Base-by-base conservation (phyloP, 2,888 invertebrate species). In the Corythucha ciliata region DNA sequence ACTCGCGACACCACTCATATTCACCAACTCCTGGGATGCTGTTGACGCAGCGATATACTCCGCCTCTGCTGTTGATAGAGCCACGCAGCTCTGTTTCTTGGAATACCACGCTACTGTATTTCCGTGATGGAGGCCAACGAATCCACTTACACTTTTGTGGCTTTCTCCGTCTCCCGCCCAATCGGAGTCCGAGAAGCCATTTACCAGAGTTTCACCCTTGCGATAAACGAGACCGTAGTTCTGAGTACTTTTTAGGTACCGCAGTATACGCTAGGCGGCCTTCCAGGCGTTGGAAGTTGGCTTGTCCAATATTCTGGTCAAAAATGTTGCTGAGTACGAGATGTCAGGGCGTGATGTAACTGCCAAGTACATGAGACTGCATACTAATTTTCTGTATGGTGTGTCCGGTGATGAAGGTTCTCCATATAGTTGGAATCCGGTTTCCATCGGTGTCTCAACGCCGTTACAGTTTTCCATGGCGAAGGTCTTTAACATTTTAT, bases 371-470 rank as follows among this genome's bases (percentile, higher is more conserved):
- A 48, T 48, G 2, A 48, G 27, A 29, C 33, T 48, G 14, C 57
- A 54, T 32, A 58, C 37, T 5, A 56, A 33, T 26, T 52, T 44
- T 25, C 52, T 18, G 37, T 52, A 52, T n/a, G 55, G 52, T n/a
- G 48, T 25, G 18, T 37, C 48, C 4, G 21, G n/a, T 6, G 33
- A 20, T 20, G 32, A 8, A 41, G 40, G 36, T 10, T 16, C 22
- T 6, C 41, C 47, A 20, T 45, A 39, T 10, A 20, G 21, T 36
- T 52, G 21, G 27, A 39, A 55, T 12, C 34, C 25, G 8, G 48
- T 34, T 27, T 52, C 55, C 55, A 55, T 55, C 34, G 48, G 54
- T 7, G 55, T 55, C 2, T 26, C 25, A 18, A 40, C 21, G 14
- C 16, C 18, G 39, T 25, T 5, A 40, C 41, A 49, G 16, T 45